phyloP scores from a whole-genome alignment of 2,113 vertebrate genomes.

The Ailurus styani region DNA sequence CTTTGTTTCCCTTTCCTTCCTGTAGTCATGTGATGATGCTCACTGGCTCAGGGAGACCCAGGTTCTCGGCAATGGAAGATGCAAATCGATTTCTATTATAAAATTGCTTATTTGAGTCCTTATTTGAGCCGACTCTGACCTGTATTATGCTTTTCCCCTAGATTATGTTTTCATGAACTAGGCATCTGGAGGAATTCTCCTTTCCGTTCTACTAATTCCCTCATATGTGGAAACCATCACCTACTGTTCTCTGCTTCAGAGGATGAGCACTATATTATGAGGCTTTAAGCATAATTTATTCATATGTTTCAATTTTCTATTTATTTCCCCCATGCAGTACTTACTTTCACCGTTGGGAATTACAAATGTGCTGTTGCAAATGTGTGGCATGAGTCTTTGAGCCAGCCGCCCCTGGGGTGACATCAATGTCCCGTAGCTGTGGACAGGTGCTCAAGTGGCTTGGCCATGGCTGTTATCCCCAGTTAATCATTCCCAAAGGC shows the following conservation, averaged over 20 bases:
- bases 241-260: background rate
- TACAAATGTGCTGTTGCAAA: background rate
- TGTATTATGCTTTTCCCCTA: background rate
- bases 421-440: fast-evolving
- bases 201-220: background rate
- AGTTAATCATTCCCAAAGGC: background rate
- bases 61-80: background rate
- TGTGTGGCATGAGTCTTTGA: background rate
- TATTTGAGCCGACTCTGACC: background rate
- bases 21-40: background rate
- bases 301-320: background rate
- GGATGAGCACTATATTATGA: background rate
- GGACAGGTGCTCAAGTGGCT: background rate
- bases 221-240: background rate
- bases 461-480: background rate
- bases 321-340: background rate
- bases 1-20: background rate
- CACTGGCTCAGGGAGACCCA: background rate
- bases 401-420: background rate
- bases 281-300: background rate
- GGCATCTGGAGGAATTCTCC: background rate
- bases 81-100: background rate
- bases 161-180: background rate
- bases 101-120: background rate
- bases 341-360: background rate